Conservation (phyloP, 2,113 vertebrate genomes). For the Chauna torquata region DNA sequence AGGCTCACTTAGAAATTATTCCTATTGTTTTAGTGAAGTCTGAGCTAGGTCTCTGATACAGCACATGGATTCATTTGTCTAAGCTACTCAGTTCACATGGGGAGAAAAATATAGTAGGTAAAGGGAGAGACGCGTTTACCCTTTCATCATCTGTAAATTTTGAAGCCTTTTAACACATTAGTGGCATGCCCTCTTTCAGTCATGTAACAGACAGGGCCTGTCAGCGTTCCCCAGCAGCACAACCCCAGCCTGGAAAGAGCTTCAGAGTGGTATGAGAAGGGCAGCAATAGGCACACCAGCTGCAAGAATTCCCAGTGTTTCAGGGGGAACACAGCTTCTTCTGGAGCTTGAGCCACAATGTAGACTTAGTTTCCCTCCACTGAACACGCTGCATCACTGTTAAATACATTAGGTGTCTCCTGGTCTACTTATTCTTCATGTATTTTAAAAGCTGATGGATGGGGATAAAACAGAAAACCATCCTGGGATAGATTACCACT, state of each 20-base stretch:
- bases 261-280: not conserved
- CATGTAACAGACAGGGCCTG: not conserved
- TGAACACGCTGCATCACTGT: not conserved
- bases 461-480: not conserved
- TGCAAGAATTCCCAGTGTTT: not conserved
- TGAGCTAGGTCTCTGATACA: not conserved
- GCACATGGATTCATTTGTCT: not conserved
- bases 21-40: not conserved
- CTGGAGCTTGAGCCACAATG: not conserved
- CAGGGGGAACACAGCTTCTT: not conserved
- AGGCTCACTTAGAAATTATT: not conserved
- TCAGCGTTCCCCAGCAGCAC: not conserved
- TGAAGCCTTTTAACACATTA: not conserved
- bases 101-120: not conserved
- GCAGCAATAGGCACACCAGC: not conserved
- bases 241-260: not conserved
- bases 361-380: not conserved
- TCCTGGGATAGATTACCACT: not conserved
- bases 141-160: not conserved
- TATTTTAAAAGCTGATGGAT: not conserved
- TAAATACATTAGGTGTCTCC: not conserved
- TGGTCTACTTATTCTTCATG: not conserved
- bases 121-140: not conserved
- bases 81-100: fast-evolving
- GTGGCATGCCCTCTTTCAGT: not conserved